phyloP scores from a whole-genome alignment of 1,140 invertebrate species.

The Leptinotarsa texana region DNA sequence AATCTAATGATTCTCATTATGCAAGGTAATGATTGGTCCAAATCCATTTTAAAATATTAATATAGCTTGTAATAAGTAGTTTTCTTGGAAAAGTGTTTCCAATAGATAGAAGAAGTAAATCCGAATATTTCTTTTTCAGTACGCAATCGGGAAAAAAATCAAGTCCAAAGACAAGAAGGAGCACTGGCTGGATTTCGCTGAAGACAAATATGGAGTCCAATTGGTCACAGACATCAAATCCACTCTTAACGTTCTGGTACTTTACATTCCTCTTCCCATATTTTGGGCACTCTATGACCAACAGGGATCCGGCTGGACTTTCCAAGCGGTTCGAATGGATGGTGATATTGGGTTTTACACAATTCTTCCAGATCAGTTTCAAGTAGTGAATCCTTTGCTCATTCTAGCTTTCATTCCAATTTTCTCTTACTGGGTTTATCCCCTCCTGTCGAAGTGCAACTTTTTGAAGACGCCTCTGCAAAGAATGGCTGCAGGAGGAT shows the following conservation, averaged over 20 bases:
- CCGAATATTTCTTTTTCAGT: slow-evolving; percentile 45
- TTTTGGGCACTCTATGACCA: slow-evolving; percentile 91
- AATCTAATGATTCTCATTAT: too few species aligned
- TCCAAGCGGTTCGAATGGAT: slow-evolving; percentile 90
- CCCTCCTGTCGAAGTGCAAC: slow-evolving; percentile 58
- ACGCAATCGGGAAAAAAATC: slow-evolving; percentile 54
- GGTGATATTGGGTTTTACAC: slow-evolving; percentile 71
- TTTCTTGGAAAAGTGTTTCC: too few species aligned
- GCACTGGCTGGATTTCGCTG: slow-evolving; percentile 84
- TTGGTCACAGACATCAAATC: slow-evolving; percentile 78
- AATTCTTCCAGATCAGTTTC: slow-evolving; percentile 87
- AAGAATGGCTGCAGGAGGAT: slow-evolving; percentile 78
- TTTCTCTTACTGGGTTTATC: slow-evolving; percentile 75
- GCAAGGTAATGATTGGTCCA: too few species aligned
- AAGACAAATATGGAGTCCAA: slow-evolving; percentile 69
- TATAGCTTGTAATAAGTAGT: too few species aligned
- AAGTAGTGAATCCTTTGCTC: slow-evolving; percentile 81
- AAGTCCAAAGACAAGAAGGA: slow-evolving; percentile 60
- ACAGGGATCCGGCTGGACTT: slow-evolving; percentile 92
- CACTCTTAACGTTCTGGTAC: slow-evolving; percentile 70
- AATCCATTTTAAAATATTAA: too few species aligned
- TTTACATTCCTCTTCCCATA: slow-evolving; percentile 83
- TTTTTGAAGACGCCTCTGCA: slow-evolving; percentile 72
- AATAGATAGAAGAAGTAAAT: too few species aligned
- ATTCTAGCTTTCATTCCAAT: slow-evolving; percentile 87